Percentiles rank a stretch among this genome's conserved stretches.
Conservation (phyloP, 2,797 vertebrate species). For the Cebuella pygmaea region DNA sequence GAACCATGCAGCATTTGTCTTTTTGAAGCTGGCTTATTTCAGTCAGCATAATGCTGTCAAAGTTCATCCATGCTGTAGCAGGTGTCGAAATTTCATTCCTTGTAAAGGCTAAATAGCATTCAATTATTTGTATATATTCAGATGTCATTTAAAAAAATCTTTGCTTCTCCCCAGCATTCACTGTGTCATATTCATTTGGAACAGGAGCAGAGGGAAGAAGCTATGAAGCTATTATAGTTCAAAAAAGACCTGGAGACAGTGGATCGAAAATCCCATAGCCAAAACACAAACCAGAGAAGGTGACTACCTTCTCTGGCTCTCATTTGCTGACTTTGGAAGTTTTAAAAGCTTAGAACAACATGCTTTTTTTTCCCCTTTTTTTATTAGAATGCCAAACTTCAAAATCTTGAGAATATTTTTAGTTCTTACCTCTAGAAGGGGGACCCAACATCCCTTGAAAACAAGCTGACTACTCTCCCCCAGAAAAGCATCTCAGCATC, state of each 20-base stretch:
- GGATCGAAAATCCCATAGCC: background rate
- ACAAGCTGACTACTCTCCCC: background rate
- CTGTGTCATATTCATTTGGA: background rate
- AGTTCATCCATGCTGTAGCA: background rate
- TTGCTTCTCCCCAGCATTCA: background rate
- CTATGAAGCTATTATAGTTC: background rate
- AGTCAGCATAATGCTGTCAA: background rate
- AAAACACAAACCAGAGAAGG: background rate
- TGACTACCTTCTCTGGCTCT: background rate
- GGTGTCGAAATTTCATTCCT: background rate
- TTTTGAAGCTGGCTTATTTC: background rate
- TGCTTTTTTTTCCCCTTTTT: background rate
- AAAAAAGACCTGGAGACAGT: background rate
- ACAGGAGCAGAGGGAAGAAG: background rate
- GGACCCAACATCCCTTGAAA: background rate
- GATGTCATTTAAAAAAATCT: background rate
- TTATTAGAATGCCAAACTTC: background rate
- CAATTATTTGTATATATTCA: background rate
- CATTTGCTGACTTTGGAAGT: background rate
- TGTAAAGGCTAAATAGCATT: background rate
- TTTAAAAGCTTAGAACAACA: background rate
- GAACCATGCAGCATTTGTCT: background rate
- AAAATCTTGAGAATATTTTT: background rate
- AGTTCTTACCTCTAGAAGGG: background rate
- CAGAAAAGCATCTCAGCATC: background rate